Evolutionary conservation across 2,113 vertebrate genomes (phyloP), one percentile per base, ranked within the genome.

Genomic region (Phalacrocorax aristotelis): DNA sequence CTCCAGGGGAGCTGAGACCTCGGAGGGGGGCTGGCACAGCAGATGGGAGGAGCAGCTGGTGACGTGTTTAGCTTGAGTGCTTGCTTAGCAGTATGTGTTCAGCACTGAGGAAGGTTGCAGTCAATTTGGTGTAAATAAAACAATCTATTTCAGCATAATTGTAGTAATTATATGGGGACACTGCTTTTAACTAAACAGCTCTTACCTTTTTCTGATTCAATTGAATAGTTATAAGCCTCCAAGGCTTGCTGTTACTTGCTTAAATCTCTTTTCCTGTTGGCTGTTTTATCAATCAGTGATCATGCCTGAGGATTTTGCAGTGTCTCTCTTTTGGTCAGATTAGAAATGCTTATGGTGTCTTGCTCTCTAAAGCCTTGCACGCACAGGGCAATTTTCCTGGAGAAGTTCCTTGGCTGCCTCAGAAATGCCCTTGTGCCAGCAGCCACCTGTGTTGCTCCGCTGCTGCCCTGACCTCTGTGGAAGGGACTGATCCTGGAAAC

Each of bases 121-220:
- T 62, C 58, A 62, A 1, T 65, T 36, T 89, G 62, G 18, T 65
- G 61, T 60, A 82, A 87, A 82, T 27, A 93, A 74, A 95, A 74
- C 65, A 68, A 71, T 51, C 9, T 40, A 90, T 91, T 95, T 94
- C 42, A 52, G 29, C 26, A 58, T 77, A 93, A 95, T 20, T 90
- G 51, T n/a, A 66, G 40, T 70, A 77, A 93, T 93, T 86, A 74
- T 48, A 72, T 1, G 4, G 26, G n/a, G 49, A 90, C 3, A 4
- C 23, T 88, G 29, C 70, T 85, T 93, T 92, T 95, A 95, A 94
- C 74, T 80, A 72, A 94, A 75, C 42, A 90, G 62, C 58, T 85
- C 46, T 49, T 90, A 83, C 75, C 71, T 93, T 96, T 81, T 64
- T 84, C 58, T 89, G 77, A 76, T 89, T 85, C 32, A 95, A 85